Conservation (phyloP, 2,888 invertebrate species). For the Creontiades dilutus region DNA sequence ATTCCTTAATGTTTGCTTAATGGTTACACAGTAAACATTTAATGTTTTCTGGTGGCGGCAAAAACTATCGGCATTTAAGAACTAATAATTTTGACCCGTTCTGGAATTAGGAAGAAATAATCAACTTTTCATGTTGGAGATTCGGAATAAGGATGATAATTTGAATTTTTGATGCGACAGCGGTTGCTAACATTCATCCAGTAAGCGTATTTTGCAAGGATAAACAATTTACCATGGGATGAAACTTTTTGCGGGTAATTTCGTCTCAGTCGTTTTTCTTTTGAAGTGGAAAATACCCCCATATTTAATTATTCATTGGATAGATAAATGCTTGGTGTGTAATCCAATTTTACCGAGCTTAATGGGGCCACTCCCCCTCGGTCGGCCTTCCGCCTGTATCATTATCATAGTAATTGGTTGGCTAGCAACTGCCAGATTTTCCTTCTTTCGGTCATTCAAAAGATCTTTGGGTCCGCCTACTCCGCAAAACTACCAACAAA, state of each 20-base stretch:
- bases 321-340: conserved; percentile 58
- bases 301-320: conserved; percentile 63
- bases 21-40: too few relatives aligned
- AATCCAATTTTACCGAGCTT: conserved; percentile 63
- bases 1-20: too few relatives aligned
- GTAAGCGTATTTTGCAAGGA: not conserved
- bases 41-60: too few relatives aligned
- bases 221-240: conserved; percentile 15
- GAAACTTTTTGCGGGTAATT: conserved; percentile 21
- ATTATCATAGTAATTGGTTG: conserved; percentile 61
- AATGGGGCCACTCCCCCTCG: conserved; percentile 24
- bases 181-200: not conserved
- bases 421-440: conserved; percentile 45
- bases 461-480: not conserved
- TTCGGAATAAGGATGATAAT: too few relatives aligned
- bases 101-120: too few relatives aligned
- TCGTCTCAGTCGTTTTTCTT: conserved; percentile 26
- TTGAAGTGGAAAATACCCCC: conserved; percentile 45
- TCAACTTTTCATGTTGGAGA: too few relatives aligned
- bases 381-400: conserved; percentile 39
- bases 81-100: too few relatives aligned
- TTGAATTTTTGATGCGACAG: too few relatives aligned
- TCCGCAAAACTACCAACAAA: not conserved
- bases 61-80: too few relatives aligned
- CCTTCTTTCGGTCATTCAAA: conserved; percentile 16